Evolutionary conservation across 2,113 vertebrate species (phyloP).

Genomic region (Myotis davidii): DNA sequence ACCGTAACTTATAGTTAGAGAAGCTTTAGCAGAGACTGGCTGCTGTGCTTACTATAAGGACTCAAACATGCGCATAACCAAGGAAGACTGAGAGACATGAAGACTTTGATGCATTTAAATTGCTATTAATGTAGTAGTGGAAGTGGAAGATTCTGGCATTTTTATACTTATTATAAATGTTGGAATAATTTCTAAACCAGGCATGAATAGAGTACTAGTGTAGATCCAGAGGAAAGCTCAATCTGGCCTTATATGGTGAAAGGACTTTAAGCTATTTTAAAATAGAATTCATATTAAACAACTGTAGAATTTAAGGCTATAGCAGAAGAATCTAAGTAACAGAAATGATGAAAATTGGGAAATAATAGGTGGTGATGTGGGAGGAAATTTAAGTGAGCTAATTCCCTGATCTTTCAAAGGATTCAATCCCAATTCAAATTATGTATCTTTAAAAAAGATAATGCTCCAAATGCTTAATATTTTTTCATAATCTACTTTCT

Average conservation of each 20-base stretch:
- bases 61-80: not conserved
- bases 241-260: not conserved
- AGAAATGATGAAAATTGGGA: constrained; percentile 31
- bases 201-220: not conserved
- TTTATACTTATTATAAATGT: not conserved
- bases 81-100: not conserved
- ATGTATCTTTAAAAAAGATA: not conserved
- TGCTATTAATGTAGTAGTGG: not conserved
- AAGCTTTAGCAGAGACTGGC: not conserved
- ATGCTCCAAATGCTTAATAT: not conserved
- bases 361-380: constrained; percentile 11
- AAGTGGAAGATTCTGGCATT: not conserved
- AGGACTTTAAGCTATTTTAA: constrained; percentile 7
- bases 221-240: not conserved
- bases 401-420: constrained; percentile 34
- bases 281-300: constrained; percentile 9
- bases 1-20: not conserved
- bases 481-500: not conserved
- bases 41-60: not conserved
- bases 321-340: not conserved
- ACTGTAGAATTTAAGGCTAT: not conserved
- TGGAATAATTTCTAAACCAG: not conserved
- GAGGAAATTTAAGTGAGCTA: constrained; percentile 32
- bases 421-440: constrained; percentile 28
- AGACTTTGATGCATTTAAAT: not conserved